These are phyloP conservation scores for Sebastes ruberrimus DNA, from an alignment of 2,797 vertebrate species.

Conservation along the genomic window DNA sequence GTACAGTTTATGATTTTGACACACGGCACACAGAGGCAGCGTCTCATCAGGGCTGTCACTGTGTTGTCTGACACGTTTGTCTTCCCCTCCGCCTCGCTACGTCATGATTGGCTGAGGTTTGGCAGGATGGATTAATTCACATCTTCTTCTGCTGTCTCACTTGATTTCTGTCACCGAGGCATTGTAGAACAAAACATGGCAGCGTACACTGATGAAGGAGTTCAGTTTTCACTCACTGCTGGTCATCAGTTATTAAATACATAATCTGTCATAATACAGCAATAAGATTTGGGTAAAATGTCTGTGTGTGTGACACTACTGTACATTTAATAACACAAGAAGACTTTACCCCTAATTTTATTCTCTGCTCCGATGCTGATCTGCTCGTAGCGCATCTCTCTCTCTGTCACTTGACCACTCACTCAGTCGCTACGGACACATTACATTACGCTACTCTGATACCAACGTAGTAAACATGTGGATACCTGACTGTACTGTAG, in stretches of 20 bases:
- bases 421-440: no score
- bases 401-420: no score
- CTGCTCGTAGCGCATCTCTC: no score
- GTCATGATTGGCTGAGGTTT: constrained; percentile 20
- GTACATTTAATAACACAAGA: no score
- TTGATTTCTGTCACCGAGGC: neutral
- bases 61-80: constrained; percentile 1
- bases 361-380: no score
- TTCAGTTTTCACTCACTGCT: neutral
- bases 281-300: no score
- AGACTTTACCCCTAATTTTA: no score
- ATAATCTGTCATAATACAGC: no score
- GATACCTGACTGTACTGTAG: no score
- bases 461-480: no score
- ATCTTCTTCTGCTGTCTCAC: neutral
- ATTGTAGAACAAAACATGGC: neutral
- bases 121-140: constrained; percentile 14
- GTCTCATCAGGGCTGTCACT: neutral
- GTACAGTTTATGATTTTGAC: constrained; percentile 8
- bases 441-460: no score
- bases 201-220: neutral
- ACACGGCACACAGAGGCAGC: neutral
- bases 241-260: neutral
- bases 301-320: no score
- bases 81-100: neutral